A percentile compares a stretch with the other conserved stretches of the same genome.
Evolutionary conservation across 1,140 invertebrate species (phyloP).

Genomic region (Catajapyx aquilonaris): DNA sequence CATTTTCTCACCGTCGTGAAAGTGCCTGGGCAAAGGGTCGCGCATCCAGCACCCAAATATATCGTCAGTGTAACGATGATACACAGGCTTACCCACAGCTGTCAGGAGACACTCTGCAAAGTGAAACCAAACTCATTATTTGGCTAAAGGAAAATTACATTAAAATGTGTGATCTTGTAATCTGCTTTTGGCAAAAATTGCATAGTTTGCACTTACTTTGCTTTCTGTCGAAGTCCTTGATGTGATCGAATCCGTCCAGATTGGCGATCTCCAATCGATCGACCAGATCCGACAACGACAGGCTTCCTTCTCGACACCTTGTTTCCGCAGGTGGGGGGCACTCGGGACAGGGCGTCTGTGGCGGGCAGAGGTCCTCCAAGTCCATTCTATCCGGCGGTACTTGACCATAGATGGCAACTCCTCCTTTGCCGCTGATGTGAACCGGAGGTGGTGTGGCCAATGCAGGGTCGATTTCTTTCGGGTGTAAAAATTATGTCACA

Average conservation of each 20-base stretch:
- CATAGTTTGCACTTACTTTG: background rate
- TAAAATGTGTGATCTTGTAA: no score
- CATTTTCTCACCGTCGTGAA: slow-evolving; percentile 40
- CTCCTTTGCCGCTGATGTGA: slow-evolving; percentile 9
- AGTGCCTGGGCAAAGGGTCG: slow-evolving; percentile 42
- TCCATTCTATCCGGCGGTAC: slow-evolving; percentile 22
- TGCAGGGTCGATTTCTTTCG: slow-evolving; percentile 24
- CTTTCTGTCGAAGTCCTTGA: background rate
- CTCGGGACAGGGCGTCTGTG: slow-evolving; percentile 29
- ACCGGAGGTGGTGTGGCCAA: slow-evolving; percentile 20
- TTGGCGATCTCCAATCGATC: slow-evolving; percentile 33
- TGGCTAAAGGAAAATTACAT: no score
- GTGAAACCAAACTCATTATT: slow-evolving; percentile 10
- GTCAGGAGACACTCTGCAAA: slow-evolving; percentile 62
- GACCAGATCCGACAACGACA: slow-evolving; percentile 28
- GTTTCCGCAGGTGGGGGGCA: slow-evolving; percentile 28
- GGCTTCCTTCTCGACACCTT: slow-evolving; percentile 33
- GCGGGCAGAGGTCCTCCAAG: slow-evolving; percentile 38
- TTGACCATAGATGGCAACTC: slow-evolving; percentile 20
- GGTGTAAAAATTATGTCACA: no score
- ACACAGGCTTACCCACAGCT: slow-evolving; percentile 79
- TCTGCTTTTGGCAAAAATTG: no score
- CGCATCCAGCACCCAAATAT: slow-evolving; percentile 65
- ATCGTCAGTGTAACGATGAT: slow-evolving; percentile 50
- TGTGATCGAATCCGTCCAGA: no score